phyloP scores from a whole-genome alignment of 2,797 vertebrate genomes.

The Mormyrus proboscirostris region DNA sequence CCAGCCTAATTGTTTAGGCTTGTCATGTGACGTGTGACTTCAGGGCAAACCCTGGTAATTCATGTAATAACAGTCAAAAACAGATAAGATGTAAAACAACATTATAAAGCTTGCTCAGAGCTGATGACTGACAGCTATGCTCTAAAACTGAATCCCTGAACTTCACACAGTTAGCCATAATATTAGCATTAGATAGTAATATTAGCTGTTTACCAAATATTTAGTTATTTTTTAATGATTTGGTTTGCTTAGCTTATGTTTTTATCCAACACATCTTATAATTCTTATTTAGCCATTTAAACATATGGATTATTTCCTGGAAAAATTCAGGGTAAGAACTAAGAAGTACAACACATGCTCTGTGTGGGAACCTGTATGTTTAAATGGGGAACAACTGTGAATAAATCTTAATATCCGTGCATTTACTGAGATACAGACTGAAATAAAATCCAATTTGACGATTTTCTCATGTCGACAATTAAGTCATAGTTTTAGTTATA shows the following conservation, averaged over 20 bases:
- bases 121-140: neutral
- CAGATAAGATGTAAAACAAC: neutral
- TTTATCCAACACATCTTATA: neutral
- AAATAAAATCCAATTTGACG: neutral
- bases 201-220: slow-evolving; percentile 5
- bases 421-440: neutral
- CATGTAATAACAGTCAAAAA: neutral
- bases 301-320: neutral
- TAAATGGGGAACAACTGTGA: neutral
- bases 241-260: neutral
- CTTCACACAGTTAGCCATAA: neutral
- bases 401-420: neutral
- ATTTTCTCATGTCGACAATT: neutral
- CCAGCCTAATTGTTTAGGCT: neutral
- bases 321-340: neutral
- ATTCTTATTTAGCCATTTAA: neutral
- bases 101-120: neutral
- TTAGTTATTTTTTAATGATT: neutral
- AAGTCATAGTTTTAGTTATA: neutral
- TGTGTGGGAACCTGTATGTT: neutral
- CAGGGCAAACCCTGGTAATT: neutral
- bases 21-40: neutral
- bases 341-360: neutral
- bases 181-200: neutral
- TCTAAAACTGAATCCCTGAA: neutral